phyloP scores from a whole-genome alignment of 1,140 invertebrate species.

The Sipha flava region DNA sequence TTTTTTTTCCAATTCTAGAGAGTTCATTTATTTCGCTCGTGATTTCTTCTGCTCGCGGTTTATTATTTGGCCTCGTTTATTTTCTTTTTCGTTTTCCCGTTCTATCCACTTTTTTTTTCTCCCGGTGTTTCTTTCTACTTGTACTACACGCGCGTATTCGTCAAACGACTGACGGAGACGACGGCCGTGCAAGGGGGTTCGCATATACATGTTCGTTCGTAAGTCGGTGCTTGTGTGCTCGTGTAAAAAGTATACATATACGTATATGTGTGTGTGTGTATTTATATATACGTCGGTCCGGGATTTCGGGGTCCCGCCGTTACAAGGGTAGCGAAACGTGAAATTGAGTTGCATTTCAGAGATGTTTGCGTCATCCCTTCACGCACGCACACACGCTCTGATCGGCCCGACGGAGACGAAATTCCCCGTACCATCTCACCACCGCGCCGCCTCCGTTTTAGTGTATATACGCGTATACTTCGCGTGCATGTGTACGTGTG shows the following conservation, averaged over 20 bases:
- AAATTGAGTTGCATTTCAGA: constrained; percentile 36
- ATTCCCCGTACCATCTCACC: background rate
- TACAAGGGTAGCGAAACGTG: constrained; percentile 35
- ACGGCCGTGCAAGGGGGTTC: background rate
- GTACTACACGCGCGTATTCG: background rate
- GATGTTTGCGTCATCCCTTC: constrained; percentile 31
- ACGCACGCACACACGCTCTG: constrained; percentile 8
- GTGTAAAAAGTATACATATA: background rate
- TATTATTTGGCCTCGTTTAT: background rate
- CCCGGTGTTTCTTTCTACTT: background rate
- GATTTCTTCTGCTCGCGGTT: background rate
- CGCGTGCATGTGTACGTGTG: background rate
- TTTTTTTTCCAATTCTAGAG: background rate
- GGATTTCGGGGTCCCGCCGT: constrained; percentile 7
- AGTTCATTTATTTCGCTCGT: background rate
- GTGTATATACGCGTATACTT: background rate
- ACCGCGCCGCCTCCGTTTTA: background rate
- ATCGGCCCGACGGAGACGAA: constrained; percentile 5
- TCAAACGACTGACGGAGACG: background rate
- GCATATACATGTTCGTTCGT: background rate
- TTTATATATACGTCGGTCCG: background rate
- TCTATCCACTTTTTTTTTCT: background rate
- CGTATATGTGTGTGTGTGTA: background rate
- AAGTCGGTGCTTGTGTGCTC: background rate
- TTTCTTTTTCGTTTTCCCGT: background rate